A percentile compares a stretch with the other conserved stretches of the same genome.
Evolutionary conservation across 2,113 vertebrate species (phyloP).

Genomic region (Telmatochromis sp.): DNA sequence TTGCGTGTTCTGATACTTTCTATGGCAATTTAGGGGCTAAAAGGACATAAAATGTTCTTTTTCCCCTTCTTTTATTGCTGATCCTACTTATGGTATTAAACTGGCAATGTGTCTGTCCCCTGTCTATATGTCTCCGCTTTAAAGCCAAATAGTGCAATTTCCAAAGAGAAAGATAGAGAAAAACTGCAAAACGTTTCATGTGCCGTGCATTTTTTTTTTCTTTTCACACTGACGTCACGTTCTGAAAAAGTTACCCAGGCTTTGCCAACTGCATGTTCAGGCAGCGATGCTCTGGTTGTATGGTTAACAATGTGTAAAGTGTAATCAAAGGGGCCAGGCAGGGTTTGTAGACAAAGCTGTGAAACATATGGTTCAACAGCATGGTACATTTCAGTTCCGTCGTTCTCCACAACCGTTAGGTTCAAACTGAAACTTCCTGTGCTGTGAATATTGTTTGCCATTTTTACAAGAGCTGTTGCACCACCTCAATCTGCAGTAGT

Average conservation of each 20-base stretch:
- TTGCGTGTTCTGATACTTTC: neutral
- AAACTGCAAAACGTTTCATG: neutral
- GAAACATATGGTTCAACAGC: slow-evolving; percentile 61
- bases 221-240: neutral
- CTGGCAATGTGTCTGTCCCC: neutral
- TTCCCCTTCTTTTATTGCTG: neutral
- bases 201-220: neutral
- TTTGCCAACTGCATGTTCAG: neutral
- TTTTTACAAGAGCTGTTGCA: slow-evolving; percentile 20
- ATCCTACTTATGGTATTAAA: neutral
- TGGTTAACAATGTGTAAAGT: slow-evolving; percentile 54
- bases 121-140: neutral
- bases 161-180: neutral
- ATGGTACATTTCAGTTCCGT: slow-evolving; percentile 12
- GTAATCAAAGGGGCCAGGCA: slow-evolving; percentile 55
- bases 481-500: slow-evolving; percentile 11
- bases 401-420: neutral
- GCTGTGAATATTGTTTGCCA: neutral
- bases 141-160: neutral
- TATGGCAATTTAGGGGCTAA: neutral
- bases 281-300: neutral
- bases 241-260: neutral
- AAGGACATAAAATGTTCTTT: neutral
- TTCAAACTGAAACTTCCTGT: slow-evolving; percentile 18
- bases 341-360: slow-evolving; percentile 44